A percentile compares a stretch with the other conserved stretches of the same genome.
phyloP scores from a whole-genome alignment of 2,113 vertebrate species.

The Pterocles gutturalis region DNA sequence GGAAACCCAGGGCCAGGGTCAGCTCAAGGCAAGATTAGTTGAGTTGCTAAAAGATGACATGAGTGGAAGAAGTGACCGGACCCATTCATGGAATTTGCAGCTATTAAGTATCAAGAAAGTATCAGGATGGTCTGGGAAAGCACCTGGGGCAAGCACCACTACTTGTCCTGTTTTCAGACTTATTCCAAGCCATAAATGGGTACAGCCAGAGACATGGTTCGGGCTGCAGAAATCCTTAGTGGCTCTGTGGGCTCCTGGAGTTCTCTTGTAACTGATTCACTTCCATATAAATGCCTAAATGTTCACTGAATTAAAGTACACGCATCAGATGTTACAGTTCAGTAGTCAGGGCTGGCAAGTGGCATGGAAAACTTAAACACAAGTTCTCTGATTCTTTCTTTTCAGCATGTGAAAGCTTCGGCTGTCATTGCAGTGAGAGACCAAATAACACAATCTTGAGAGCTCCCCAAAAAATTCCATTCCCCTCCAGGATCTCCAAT shows the following conservation, averaged over 20 bases:
- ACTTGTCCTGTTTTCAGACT: slow-evolving; percentile 7
- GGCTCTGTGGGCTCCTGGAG: neutral
- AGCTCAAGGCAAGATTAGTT: neutral
- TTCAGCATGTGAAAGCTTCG: neutral
- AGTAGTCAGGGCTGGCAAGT: neutral
- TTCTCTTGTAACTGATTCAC: neutral
- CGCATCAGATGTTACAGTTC: neutral
- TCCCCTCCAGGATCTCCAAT: neutral
- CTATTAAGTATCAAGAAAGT: slow-evolving; percentile 25
- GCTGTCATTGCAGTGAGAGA: neutral
- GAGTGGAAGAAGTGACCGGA: neutral
- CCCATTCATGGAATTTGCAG: neutral
- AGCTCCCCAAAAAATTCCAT: neutral
- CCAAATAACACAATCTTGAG: neutral
- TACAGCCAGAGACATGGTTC: neutral
- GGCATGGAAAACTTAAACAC: neutral
- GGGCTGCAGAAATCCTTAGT: neutral
- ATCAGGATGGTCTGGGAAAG: slow-evolving; percentile 19
- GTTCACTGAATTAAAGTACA: neutral
- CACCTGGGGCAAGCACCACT: neutral
- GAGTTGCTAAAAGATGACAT: neutral
- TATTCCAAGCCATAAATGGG: slow-evolving; percentile 25
- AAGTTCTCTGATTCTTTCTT: neutral
- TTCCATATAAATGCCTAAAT: neutral
- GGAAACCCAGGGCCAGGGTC: accelerated